Evolutionary conservation across 2,888 invertebrate species (phyloP).

Genomic region (Oeneis ivallda): DNA sequence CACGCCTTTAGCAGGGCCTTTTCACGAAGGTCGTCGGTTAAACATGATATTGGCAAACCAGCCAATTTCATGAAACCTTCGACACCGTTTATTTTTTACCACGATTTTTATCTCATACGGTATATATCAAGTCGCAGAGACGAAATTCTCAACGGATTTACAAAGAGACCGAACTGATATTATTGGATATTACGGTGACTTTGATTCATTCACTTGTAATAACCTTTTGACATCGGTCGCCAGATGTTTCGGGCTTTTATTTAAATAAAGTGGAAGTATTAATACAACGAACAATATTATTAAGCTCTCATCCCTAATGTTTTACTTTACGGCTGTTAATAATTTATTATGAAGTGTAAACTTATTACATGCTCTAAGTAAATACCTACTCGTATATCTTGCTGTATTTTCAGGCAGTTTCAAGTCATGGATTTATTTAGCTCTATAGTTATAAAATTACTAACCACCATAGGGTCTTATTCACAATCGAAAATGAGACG

Average conservation of each 20-base stretch:
- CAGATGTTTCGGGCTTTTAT: slow-evolving; percentile 15
- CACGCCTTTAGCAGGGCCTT: slow-evolving; percentile 45
- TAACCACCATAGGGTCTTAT: too few relatives aligned
- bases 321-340: too few relatives aligned
- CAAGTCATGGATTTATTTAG: too few relatives aligned
- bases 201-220: slow-evolving; percentile 26
- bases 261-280: neutral
- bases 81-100: slow-evolving; percentile 30
- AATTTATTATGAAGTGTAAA: too few relatives aligned
- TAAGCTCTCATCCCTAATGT: neutral
- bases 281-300: neutral
- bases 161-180: slow-evolving; percentile 30
- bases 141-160: slow-evolving; percentile 22
- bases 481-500: too few relatives aligned
- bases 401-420: too few relatives aligned
- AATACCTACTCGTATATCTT: too few relatives aligned
- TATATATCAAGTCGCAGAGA: slow-evolving; percentile 33
- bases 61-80: slow-evolving; percentile 51
- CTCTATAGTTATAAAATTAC: too few relatives aligned
- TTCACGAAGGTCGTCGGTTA: slow-evolving; percentile 57
- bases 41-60: slow-evolving; percentile 47
- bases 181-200: slow-evolving; percentile 26
- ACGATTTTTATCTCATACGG: slow-evolving; percentile 32
- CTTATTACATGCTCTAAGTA: too few relatives aligned
- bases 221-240: slow-evolving; percentile 12